Evolutionary conservation across 1,140 invertebrate species (phyloP).

Genomic region (Drosophila willistoni): DNA sequence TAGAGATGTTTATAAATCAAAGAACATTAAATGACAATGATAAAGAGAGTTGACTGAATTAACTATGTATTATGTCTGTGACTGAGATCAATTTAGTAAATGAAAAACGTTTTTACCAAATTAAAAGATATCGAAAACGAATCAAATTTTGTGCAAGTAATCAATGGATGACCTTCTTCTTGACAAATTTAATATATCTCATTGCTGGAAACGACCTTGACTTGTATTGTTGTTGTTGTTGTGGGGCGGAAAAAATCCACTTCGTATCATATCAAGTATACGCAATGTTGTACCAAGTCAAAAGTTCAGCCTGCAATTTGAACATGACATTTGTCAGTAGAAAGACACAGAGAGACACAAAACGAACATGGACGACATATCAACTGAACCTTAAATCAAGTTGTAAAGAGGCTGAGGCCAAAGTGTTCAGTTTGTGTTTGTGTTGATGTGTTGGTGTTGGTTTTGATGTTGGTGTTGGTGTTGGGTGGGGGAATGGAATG

Average conservation of each 20-base stretch:
- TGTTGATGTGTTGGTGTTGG: conserved; percentile 9
- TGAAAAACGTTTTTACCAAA: neutral
- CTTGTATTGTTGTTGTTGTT: conserved; percentile 13
- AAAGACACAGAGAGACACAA: conserved; percentile 33
- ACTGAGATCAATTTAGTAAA: neutral
- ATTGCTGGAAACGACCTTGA: conserved; percentile 51
- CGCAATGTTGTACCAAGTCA: conserved; percentile 60
- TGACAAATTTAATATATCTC: conserved; percentile 5
- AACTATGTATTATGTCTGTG: neutral
- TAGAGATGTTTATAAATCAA: neutral
- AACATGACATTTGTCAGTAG: conserved; percentile 77
- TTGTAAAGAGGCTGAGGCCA: conserved; percentile 68
- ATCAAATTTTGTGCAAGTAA: conserved; percentile 2
- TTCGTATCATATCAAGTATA: conserved; percentile 58
- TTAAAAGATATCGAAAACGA: neutral
- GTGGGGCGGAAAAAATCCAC: conserved; percentile 49
- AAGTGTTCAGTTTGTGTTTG: conserved; percentile 49
- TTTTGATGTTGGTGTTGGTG: neutral
- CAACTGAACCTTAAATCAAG: conserved; percentile 79
- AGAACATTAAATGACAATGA: neutral
- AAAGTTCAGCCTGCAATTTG: conserved; percentile 76
- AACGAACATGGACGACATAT: conserved; percentile 57
- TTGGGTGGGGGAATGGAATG: conserved; percentile 9
- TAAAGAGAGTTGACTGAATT: neutral
- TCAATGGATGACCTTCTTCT: conserved; percentile 7